Conservation (phyloP, 1,140 invertebrate genomes). For the Musca domestica region DNA sequence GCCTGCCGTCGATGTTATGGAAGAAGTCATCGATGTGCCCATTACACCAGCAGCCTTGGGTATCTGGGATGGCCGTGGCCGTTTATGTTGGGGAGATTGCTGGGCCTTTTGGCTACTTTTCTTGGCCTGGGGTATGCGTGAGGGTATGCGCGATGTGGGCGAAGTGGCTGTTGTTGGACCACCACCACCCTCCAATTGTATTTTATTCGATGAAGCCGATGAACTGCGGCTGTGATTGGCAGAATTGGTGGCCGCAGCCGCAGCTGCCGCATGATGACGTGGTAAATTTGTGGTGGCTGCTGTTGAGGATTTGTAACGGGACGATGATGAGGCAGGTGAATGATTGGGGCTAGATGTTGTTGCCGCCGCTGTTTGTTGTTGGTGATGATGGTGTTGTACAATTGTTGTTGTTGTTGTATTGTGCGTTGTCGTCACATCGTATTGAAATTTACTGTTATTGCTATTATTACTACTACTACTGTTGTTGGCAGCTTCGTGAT, state of each 20-base stretch:
- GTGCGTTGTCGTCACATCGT: conserved; percentile 29
- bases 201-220: conserved; percentile 49
- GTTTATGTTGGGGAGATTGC: conserved; percentile 50
- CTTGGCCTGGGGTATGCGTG: conserved; percentile 52
- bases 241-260: conserved; percentile 29
- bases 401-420: conserved; percentile 23
- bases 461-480: neutral
- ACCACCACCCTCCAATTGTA: conserved; percentile 30
- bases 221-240: conserved; percentile 49
- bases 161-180: conserved; percentile 31
- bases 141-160: conserved; percentile 42
- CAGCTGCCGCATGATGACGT: conserved; percentile 35
- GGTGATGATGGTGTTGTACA: neutral
- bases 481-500: conserved; percentile 21
- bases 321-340: conserved; percentile 31
- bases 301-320: conserved; percentile 44
- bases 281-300: conserved; percentile 41
- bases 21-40: conserved; percentile 27
- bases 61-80: conserved; percentile 49
- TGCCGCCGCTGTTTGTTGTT: neutral
- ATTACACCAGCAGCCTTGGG: conserved; percentile 45
- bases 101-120: conserved; percentile 39
- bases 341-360: neutral
- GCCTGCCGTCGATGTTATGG: conserved; percentile 21
- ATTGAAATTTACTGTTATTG: conserved; percentile 7